Evolutionary conservation across 1,140 invertebrate genomes (phyloP), one percentile per base, ranked within the genome.

Genomic region (Papilio xuthus): DNA sequence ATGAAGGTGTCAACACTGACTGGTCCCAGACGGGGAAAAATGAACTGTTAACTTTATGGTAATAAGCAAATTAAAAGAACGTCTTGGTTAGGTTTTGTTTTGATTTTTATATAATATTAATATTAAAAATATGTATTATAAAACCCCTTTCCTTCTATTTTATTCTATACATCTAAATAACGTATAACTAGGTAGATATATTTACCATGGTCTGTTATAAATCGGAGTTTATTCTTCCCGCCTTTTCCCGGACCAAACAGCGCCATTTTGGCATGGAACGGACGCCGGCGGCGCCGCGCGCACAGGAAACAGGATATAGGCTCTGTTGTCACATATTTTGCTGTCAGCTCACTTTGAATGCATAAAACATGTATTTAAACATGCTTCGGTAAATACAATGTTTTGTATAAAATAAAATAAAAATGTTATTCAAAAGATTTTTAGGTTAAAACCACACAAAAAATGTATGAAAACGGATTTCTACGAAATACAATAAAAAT

Each of bases 221-320:
- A 63, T 63, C 12, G 23, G 12, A 28, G 2, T 13, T 41, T 70
- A 32, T 72, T 47, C 47, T 72, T 47, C 37, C 70, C 42, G 42
- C 41, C 20, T 72, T 72, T 72, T 15, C 41, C 23, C 23, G 37
- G 2, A 7, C 9, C 47, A n/a, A 72, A 12, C 41, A 44, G 41
- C 70, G 70, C 70, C 70, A 72, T 72, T 47, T 41, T 72, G 70
- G 42, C 70, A 47, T 9, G 42, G 20, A 47, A 6, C 70, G 70
- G 70, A 72, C 32, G 70, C 18, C 37, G 70, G 20, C 70, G 70
- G 70, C 70, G 70, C 41, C 70, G 70, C 41, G 41, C 42, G 18
- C n/a, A 23, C 70, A 23, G 70, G 70, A 72, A 72, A 72, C 70
- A 18, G 70, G 70, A 72, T 47, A 72, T 72, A 23, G 70, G 70